Conservation (phyloP, 1,140 invertebrate genomes). For the Amyelois transitella region DNA sequence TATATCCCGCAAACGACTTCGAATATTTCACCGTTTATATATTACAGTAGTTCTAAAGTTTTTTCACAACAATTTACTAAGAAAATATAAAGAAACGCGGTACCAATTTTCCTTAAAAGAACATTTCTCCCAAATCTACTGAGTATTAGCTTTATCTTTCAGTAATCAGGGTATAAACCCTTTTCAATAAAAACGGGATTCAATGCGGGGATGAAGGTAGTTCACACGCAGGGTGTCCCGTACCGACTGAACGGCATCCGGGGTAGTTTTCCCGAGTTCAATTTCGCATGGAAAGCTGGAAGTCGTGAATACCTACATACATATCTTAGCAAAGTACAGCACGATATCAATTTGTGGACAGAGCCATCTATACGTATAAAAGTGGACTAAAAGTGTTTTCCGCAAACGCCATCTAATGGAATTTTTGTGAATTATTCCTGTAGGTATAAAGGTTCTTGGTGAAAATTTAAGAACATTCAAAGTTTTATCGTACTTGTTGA, state of each 20-base stretch:
- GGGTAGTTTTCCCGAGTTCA: slow-evolving; percentile 50
- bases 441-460: no score
- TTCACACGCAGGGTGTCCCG: slow-evolving; percentile 48
- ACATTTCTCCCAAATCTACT: not conserved
- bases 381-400: not conserved
- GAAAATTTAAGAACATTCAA: no score
- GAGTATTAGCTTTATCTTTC: not conserved
- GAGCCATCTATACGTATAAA: not conserved
- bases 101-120: not conserved
- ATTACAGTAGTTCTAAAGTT: slow-evolving; percentile 55
- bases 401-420: slow-evolving; percentile 5
- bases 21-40: slow-evolving; percentile 31
- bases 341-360: not conserved
- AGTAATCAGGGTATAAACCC: slow-evolving; percentile 2
- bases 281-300: slow-evolving; percentile 26
- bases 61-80: slow-evolving; percentile 7
- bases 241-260: slow-evolving; percentile 58
- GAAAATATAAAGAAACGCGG: slow-evolving; percentile 2
- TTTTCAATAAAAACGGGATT: not conserved
- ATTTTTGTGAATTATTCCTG: slow-evolving; percentile 13
- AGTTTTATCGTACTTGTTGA: no score
- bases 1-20: slow-evolving; percentile 40
- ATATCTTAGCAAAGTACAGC: slow-evolving; percentile 2
- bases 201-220: slow-evolving; percentile 20
- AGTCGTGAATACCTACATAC: slow-evolving; percentile 14